Conservation (phyloP, 2,888 invertebrate species). For the Asteroscopus sphinx region DNA sequence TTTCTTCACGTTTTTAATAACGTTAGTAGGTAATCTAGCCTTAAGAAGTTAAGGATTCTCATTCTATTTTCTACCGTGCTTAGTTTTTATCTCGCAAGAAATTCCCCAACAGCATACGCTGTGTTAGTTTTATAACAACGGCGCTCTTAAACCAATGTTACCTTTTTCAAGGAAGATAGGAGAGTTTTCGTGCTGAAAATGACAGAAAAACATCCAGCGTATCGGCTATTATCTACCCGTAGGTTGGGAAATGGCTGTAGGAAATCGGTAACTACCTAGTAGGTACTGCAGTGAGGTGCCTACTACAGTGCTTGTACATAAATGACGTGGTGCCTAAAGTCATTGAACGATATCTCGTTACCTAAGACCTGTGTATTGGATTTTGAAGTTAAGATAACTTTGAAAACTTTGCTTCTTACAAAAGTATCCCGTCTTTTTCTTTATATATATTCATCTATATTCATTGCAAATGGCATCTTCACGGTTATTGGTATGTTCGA, state of each 20-base stretch:
- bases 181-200: slow-evolving; percentile 22
- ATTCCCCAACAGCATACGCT: slow-evolving; percentile 17
- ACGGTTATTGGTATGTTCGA: too few species aligned
- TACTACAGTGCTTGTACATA: slow-evolving; percentile 5
- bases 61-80: not conserved
- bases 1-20: too few species aligned
- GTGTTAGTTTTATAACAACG: slow-evolving; percentile 24
- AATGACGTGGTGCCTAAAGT: slow-evolving; percentile 1
- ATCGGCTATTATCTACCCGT: slow-evolving; percentile 3
- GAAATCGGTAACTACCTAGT: slow-evolving; percentile 13
- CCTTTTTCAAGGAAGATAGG: slow-evolving; percentile 15
- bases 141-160: slow-evolving; percentile 12
- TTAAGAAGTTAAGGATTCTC: not conserved
- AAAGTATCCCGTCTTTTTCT: too few species aligned
- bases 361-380: not conserved
- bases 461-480: too few species aligned
- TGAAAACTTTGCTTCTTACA: too few species aligned
- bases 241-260: slow-evolving; percentile 5
- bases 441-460: too few species aligned
- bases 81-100: slow-evolving; percentile 3
- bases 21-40: not conserved
- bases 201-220: slow-evolving; percentile 28
- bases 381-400: too few species aligned
- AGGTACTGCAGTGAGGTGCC: slow-evolving; percentile 5
- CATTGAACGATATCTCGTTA: slow-evolving; percentile 11